Conservation (phyloP, 2,113 vertebrate species). For the Barnardius zonarius region DNA sequence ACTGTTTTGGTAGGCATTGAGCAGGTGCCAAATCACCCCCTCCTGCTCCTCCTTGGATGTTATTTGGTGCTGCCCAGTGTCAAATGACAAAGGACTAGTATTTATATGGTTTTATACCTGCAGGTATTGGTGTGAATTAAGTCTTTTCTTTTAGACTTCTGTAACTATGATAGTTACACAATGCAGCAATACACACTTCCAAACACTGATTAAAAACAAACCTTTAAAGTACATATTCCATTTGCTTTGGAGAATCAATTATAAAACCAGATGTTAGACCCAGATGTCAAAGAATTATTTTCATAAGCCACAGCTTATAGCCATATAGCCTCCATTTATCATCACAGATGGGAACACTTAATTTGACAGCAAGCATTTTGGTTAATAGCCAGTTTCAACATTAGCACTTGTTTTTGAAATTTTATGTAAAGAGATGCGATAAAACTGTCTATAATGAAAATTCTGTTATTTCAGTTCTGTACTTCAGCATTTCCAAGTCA, state of each 20-base stretch:
- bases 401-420: constrained; percentile 64
- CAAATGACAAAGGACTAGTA: neutral
- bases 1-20: neutral
- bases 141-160: neutral
- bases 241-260: constrained; percentile 62
- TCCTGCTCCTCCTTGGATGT: neutral
- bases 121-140: neutral
- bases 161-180: neutral
- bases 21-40: neutral
- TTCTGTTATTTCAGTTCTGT: constrained; percentile 33
- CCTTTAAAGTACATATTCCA: constrained; percentile 29
- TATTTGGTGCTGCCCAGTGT: neutral
- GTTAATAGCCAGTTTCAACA: constrained; percentile 77
- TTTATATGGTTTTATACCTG: neutral
- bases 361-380: constrained; percentile 74
- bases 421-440: constrained; percentile 59
- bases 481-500: constrained; percentile 55
- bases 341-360: constrained; percentile 74
- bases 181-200: constrained; percentile 19
- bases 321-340: constrained; percentile 69
- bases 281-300: constrained; percentile 75
- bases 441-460: constrained; percentile 57
- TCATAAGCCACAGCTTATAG: constrained; percentile 57
- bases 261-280: constrained; percentile 72
- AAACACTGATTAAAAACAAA: constrained; percentile 42